Evolutionary conservation across 92 coral and sea anemone genomes (phyloP).

Genomic region (Palythoa grandis): DNA sequence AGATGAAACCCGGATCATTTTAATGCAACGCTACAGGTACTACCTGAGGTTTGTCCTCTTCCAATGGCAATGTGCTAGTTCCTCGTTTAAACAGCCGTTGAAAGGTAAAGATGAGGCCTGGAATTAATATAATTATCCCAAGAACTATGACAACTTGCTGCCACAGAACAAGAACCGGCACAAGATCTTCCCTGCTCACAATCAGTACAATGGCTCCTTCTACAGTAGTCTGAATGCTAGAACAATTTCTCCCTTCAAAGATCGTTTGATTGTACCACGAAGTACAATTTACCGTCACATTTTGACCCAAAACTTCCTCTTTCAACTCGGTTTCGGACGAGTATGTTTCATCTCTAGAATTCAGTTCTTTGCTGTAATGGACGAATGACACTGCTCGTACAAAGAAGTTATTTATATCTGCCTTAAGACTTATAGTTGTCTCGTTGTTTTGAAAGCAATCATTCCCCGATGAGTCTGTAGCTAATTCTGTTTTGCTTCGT

Average conservation of each 20-base stretch:
- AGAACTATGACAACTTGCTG: background rate
- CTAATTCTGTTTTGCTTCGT: conserved; percentile 4
- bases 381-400: background rate
- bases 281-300: conserved; percentile 26
- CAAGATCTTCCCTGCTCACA: background rate
- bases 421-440: background rate
- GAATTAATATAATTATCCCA: conserved; percentile 1
- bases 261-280: background rate
- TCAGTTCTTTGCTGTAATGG: conserved; percentile 4
- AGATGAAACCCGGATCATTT: too few relatives aligned
- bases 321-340: conserved; percentile 8
- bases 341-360: background rate
- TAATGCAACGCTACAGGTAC: too few relatives aligned
- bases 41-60: too few relatives aligned
- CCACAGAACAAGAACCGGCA: background rate
- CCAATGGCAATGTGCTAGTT: too few relatives aligned
- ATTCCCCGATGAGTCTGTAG: background rate
- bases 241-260: conserved; percentile 4
- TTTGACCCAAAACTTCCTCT: conserved; percentile 14
- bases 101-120: background rate
- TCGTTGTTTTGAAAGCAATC: background rate
- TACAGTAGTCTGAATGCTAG: conserved; percentile 1
- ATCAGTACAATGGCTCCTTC: conserved; percentile 27
- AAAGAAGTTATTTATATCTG: background rate
- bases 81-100: background rate